Conservation (phyloP, 35 echinoderm and acorn worm genomes). For the Chiridota heheva region DNA sequence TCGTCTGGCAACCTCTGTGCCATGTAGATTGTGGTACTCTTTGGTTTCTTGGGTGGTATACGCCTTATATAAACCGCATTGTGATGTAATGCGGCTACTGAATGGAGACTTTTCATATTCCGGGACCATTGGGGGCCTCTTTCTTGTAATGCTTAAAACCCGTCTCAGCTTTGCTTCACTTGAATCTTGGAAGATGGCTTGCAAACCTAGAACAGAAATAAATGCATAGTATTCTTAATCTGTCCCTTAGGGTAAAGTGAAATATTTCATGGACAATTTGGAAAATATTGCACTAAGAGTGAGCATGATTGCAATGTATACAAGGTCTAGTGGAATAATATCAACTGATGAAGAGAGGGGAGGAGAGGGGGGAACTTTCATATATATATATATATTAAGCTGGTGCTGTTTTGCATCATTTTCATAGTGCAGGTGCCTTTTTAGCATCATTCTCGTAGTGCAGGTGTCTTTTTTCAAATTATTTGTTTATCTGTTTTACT, state of each 20-base stretch:
- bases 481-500: too few relatives aligned
- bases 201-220: neutral
- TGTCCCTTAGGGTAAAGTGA: neutral
- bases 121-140: conserved; percentile 2
- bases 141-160: conserved; percentile 23
- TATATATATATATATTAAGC: too few relatives aligned
- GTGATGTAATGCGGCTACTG: conserved; percentile 3
- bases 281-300: too few relatives aligned
- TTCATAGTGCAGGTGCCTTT: too few relatives aligned
- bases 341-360: too few relatives aligned
- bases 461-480: too few relatives aligned
- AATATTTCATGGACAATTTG: neutral
- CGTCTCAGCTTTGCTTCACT: conserved; percentile 7
- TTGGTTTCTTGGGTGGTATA: conserved; percentile 27
- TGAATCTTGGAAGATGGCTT: conserved; percentile 25
- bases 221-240: neutral
- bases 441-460: too few relatives aligned
- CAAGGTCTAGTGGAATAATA: too few relatives aligned
- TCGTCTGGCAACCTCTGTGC: neutral
- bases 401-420: too few relatives aligned
- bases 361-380: too few relatives aligned
- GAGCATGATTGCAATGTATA: too few relatives aligned
- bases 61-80: conserved; percentile 20
- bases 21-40: conserved; percentile 12
- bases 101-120: conserved; percentile 18